phyloP scores from a whole-genome alignment of 2,888 invertebrate genomes.

The Thecocarcelia acutangulata region DNA sequence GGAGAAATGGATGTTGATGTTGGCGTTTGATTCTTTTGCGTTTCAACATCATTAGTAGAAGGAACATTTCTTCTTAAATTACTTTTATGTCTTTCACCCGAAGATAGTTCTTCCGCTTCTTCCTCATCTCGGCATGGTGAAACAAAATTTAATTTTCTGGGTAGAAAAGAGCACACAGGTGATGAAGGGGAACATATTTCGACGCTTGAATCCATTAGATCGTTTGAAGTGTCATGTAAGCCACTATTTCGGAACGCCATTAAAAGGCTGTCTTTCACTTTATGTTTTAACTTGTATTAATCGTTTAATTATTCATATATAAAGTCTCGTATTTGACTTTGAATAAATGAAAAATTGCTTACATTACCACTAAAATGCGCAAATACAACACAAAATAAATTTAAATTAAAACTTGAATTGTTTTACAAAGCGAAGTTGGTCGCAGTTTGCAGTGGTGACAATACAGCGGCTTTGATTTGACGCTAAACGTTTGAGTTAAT shows the following conservation, averaged over 20 bases:
- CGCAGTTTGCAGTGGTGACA: constrained; percentile 20
- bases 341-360: constrained; percentile 1
- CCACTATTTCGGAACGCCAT: constrained; percentile 76
- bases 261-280: constrained; percentile 23
- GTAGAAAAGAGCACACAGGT: constrained; percentile 76
- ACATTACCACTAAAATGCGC: constrained; percentile 20
- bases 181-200: constrained; percentile 77
- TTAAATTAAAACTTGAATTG: constrained; percentile 47
- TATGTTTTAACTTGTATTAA: background rate
- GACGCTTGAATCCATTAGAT: constrained; percentile 75
- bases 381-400: constrained; percentile 38
- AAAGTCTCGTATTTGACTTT: background rate
- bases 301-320: too few relatives aligned
- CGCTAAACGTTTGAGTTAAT: too few relatives aligned
- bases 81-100: constrained; percentile 45
- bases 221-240: constrained; percentile 72
- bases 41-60: constrained; percentile 3
- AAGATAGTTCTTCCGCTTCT: constrained; percentile 28
- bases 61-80: constrained; percentile 61
- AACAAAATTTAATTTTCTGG: constrained; percentile 79
- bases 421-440: constrained; percentile 48
- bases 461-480: background rate
- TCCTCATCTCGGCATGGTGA: constrained; percentile 76
- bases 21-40: constrained; percentile 53
- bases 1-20: constrained; percentile 79